Percentiles rank a stretch among this genome's conserved stretches.
These are phyloP conservation scores for Pyralis farinalis DNA, from an alignment of 2,888 invertebrate species.

Conservation along the genomic window DNA sequence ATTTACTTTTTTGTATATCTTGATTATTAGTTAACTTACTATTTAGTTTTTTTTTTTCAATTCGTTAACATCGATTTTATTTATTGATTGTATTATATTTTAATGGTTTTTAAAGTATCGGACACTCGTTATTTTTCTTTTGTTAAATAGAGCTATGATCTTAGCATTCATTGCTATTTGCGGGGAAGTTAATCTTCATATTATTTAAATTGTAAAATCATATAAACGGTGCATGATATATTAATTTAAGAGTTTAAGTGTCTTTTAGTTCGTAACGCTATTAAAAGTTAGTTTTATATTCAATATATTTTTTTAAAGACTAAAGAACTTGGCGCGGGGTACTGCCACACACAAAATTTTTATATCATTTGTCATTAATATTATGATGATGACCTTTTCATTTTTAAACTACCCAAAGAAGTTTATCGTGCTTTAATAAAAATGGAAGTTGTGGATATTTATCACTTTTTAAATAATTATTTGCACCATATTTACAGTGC, in stretches of 20 bases:
- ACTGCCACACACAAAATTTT: background rate
- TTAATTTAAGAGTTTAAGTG: too few relatives aligned
- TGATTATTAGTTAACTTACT: slow-evolving; percentile 5
- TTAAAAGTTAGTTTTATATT: too few relatives aligned
- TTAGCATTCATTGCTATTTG: too few relatives aligned
- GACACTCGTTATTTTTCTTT: too few relatives aligned
- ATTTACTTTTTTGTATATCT: slow-evolving; percentile 30
- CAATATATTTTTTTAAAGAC: too few relatives aligned
- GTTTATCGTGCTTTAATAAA: slow-evolving; percentile 17
- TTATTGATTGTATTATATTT: too few relatives aligned
- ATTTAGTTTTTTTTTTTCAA: slow-evolving; percentile 10
- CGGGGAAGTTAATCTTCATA: too few relatives aligned
- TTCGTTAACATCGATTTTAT: background rate
- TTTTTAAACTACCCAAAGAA: slow-evolving; percentile 27
- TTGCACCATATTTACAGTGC: background rate
- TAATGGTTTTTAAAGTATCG: too few relatives aligned
- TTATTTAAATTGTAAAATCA: too few relatives aligned
- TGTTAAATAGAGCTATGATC: too few relatives aligned
- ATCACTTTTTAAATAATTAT: slow-evolving; percentile 1
- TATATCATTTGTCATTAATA: slow-evolving; percentile 9
- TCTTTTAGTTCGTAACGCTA: slow-evolving; percentile 1
- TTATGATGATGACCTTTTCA: slow-evolving; percentile 1
- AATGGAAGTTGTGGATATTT: slow-evolving; percentile 6
- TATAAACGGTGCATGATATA: too few relatives aligned
- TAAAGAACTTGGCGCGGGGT: background rate